Conservation (phyloP, 2,888 invertebrate species). For the Leptogaster cylindrica region DNA sequence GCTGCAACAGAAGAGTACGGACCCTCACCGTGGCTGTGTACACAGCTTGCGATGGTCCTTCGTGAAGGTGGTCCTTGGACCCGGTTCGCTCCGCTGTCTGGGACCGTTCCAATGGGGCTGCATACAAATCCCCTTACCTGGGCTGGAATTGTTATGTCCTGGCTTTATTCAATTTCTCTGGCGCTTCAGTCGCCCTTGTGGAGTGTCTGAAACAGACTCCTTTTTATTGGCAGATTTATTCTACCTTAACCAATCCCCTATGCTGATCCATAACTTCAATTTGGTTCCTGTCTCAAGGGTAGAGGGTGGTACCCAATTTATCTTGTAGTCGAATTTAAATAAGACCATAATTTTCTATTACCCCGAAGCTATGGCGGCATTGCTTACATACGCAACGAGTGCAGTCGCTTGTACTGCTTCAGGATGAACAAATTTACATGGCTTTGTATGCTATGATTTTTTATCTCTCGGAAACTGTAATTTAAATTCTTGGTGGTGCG, state of each 20-base stretch:
- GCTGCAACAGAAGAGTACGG: conserved; percentile 23
- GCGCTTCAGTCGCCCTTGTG: conserved; percentile 1
- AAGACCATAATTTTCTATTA: conserved; percentile 50
- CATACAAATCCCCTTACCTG: conserved; percentile 38
- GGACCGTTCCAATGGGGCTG: conserved; percentile 10
- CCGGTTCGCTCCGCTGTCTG: not conserved
- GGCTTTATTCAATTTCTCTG: conserved; percentile 39
- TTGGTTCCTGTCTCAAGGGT: conserved; percentile 30
- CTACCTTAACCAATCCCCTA: conserved; percentile 40
- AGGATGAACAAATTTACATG: conserved; percentile 1
- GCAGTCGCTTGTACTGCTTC: not conserved
- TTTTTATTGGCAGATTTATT: conserved; percentile 47
- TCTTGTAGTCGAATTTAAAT: conserved; percentile 47
- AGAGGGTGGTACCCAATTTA: conserved; percentile 37
- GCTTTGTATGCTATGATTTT: conserved; percentile 21
- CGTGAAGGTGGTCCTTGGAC: not conserved
- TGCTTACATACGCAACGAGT: conserved; percentile 6
- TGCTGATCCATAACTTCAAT: conserved; percentile 31
- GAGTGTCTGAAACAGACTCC: conserved; percentile 4
- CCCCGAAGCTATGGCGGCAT: conserved; percentile 40
- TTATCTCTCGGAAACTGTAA: too few relatives aligned
- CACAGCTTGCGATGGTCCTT: not conserved
- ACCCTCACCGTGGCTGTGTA: conserved; percentile 1
- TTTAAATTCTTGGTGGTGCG: too few relatives aligned
- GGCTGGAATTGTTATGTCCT: conserved; percentile 37